These are phyloP conservation scores for Strigamia maritima DNA, from an alignment of 2,888 invertebrate genomes.

Conservation along the genomic window DNA sequence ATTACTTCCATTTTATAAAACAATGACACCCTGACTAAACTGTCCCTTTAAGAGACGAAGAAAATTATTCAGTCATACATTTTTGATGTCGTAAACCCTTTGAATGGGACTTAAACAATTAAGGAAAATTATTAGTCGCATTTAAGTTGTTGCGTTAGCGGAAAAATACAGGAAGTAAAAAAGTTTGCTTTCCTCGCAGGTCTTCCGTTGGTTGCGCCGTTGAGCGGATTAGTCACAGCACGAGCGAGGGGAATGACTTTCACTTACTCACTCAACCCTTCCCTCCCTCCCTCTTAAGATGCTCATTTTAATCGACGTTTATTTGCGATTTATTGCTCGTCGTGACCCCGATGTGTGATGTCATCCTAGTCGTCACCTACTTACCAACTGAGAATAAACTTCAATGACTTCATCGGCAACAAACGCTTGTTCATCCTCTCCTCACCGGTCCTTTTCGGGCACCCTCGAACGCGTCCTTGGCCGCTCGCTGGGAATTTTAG, in stretches of 20 bases:
- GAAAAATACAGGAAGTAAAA: conserved; percentile 5
- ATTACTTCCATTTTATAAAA: too few species aligned
- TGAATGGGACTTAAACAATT: too few species aligned
- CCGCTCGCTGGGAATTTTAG: too few species aligned
- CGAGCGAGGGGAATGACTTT: background rate
- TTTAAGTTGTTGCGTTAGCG: too few species aligned
- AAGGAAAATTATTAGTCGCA: background rate
- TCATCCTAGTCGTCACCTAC: conserved; percentile 10
- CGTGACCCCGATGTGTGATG: background rate
- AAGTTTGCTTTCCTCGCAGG: background rate
- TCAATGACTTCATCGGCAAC: background rate
- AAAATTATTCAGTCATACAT: too few species aligned
- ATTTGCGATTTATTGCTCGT: background rate
- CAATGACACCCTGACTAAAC: too few species aligned
- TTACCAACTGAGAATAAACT: background rate
- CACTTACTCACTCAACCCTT: background rate
- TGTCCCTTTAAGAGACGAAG: too few species aligned
- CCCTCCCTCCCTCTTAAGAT: background rate
- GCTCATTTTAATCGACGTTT: background rate
- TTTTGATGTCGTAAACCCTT: too few species aligned
- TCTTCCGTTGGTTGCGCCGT: background rate
- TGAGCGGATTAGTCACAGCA: background rate
- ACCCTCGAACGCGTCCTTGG: background rate
- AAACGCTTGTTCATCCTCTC: background rate
- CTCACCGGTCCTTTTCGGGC: background rate